These are phyloP conservation scores for Apis laboriosa DNA, from an alignment of 1,140 invertebrate species.

Conservation along the genomic window DNA sequence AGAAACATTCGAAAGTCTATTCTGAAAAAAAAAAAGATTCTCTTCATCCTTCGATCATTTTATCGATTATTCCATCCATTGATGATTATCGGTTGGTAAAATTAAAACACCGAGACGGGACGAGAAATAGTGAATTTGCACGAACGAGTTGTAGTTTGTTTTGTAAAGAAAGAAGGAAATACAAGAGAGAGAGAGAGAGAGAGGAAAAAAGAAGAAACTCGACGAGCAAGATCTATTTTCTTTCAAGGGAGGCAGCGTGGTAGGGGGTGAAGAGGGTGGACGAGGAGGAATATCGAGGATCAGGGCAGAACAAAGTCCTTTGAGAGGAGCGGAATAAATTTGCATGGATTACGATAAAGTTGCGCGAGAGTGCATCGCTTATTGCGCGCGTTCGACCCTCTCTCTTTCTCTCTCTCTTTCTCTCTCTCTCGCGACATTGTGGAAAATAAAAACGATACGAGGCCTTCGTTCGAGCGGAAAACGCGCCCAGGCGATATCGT, in stretches of 20 bases:
- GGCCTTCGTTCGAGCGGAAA: neutral
- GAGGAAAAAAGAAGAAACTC: neutral
- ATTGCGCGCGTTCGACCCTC: conserved; percentile 19
- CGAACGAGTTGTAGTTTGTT: conserved; percentile 21
- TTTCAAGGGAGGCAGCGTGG: conserved; percentile 3
- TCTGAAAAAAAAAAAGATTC: too few relatives aligned
- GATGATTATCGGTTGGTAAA: neutral
- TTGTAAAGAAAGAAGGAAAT: neutral
- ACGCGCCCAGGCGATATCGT: neutral
- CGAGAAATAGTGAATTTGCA: conserved; percentile 21
- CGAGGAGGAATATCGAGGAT: conserved; percentile 44
- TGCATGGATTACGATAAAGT: conserved; percentile 51
- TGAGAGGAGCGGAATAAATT: conserved; percentile 48
- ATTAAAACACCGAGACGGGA: too few relatives aligned
- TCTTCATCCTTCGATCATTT: neutral
- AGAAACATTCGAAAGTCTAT: too few relatives aligned
- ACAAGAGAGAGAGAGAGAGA: neutral
- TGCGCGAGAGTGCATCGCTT: conserved; percentile 46
- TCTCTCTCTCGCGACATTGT: conserved; percentile 10
- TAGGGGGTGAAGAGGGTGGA: neutral
- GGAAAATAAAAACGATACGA: conserved; percentile 12
- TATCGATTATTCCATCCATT: neutral
- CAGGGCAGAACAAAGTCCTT: conserved; percentile 40
- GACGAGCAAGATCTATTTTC: conserved; percentile 40
- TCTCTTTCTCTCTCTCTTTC: neutral